phyloP scores from a whole-genome alignment of 2,888 invertebrate genomes.

The Drosophila histrio region DNA sequence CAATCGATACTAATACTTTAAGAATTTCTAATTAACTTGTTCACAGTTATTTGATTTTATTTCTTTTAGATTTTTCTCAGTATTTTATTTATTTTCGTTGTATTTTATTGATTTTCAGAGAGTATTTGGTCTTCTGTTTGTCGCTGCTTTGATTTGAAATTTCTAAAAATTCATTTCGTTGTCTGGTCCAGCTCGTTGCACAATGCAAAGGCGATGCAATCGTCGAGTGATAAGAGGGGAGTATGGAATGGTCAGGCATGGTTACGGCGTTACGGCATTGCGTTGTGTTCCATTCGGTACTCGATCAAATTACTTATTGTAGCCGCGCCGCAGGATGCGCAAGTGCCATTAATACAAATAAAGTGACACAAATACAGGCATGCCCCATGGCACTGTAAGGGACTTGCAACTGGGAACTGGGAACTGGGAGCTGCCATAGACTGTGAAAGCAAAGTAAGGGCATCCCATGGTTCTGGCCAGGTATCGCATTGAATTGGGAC shows the following conservation, averaged over 20 bases:
- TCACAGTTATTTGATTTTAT: not conserved
- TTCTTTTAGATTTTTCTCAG: not conserved
- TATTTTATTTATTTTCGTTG: not conserved
- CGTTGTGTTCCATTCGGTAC: slow-evolving; percentile 48
- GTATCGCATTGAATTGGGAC: slow-evolving; percentile 40
- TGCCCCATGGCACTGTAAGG: slow-evolving; percentile 22
- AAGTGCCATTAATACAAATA: slow-evolving; percentile 79
- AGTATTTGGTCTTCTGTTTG: slow-evolving; percentile 7
- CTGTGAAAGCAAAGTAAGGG: not conserved
- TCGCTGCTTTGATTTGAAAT: not conserved
- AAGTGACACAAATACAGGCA: slow-evolving; percentile 72
- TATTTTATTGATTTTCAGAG: not conserved
- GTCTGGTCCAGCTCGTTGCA: slow-evolving; percentile 54
- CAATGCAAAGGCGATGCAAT: slow-evolving; percentile 57
- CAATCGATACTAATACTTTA: not conserved
- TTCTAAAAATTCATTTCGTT: slow-evolving; percentile 65
- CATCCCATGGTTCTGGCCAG: slow-evolving; percentile 45
- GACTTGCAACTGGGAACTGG: not conserved
- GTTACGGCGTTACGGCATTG: slow-evolving; percentile 18
- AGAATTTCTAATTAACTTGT: not conserved
- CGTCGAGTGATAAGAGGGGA: slow-evolving; percentile 22
- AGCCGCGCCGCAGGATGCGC: slow-evolving; percentile 74
- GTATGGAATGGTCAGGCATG: not conserved
- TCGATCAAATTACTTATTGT: slow-evolving; percentile 79
- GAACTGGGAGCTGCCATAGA: not conserved